Base-by-base conservation (phyloP, 2,888 invertebrate genomes). In the Escarpia spicata region DNA sequence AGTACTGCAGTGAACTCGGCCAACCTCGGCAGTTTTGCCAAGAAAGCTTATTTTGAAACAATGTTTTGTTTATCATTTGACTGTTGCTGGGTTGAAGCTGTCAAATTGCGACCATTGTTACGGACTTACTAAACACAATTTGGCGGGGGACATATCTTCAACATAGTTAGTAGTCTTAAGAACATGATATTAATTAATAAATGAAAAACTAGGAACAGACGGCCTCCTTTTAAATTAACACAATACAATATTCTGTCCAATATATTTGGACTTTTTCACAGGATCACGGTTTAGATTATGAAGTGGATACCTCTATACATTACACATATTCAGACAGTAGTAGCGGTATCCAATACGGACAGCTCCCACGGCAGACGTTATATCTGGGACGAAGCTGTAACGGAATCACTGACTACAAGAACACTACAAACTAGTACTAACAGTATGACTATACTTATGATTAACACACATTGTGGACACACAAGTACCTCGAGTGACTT, bases 361-460 rank as follows among this genome's bases (percentile, higher is more conserved):
- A 9, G 52, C 9, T 9, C 52, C 10, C 75, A 75, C 6, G 6
- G 26, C 19, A 75, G 75, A 75, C 6, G 26, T n/a, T 75, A 26
- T 75, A 26, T 52, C 15, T 9, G 9, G 52, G 52, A 52, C 52
- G 52, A 52, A 12, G 12, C 12, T 52, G 52, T 75, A 75, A 75
- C 2, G 26, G 75, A 75, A 26, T n/a, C 75, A 75, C 26, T 75
- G 75, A n/a, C 26, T 19, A 75, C 75, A 75, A 19, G n/a, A n/a
- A 6, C 19, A 6, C 26, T 75, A 75, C 19, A 19, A 75, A 75
- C 75, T 75, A 75, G 6, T 75, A n/a, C 75, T 75, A 75, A 75
- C 75, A 75, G 19, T 60, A 60, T n/a, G n/a, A 75, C 75, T 75
- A 75, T 75, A n/a, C n/a, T 75, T 75, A 75, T 75, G n/a, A 75